These are phyloP conservation scores for Odontesthes bonariensis DNA, from an alignment of 2,113 vertebrate species.

Conservation along the genomic window DNA sequence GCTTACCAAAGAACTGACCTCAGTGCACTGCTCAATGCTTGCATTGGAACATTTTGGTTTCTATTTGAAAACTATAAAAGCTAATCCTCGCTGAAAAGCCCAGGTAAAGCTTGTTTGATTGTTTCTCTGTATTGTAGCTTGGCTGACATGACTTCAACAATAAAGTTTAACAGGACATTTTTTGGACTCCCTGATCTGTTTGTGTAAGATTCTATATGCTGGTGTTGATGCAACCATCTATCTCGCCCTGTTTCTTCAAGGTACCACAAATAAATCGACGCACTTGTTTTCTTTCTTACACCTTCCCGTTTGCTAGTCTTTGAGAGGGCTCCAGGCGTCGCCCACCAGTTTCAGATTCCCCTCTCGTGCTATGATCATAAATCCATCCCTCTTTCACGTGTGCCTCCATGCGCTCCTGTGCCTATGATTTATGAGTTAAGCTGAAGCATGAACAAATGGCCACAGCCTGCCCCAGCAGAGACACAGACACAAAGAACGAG, in stretches of 20 bases:
- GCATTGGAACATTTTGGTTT: conserved; percentile 34
- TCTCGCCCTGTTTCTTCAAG: background rate
- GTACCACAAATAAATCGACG: conserved; percentile 38
- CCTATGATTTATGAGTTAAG: conserved; percentile 73
- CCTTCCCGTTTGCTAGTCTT: conserved; percentile 18
- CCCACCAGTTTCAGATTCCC: conserved; percentile 33
- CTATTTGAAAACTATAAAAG: conserved; percentile 58
- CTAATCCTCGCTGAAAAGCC: conserved; percentile 58
- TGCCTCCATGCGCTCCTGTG: conserved; percentile 43
- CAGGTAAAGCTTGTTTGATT: conserved; percentile 41
- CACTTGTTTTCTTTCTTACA: conserved; percentile 17
- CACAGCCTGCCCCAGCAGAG: conserved; percentile 30
- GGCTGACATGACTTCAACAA: conserved; percentile 32
- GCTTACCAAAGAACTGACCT: conserved; percentile 55
- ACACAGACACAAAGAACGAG: conserved; percentile 33
- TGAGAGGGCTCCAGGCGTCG: conserved; percentile 32
- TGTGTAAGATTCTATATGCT: background rate
- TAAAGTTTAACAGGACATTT: conserved; percentile 27
- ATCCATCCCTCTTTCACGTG: conserved; percentile 68
- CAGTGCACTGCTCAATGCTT: conserved; percentile 29
- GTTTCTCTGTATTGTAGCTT: conserved; percentile 47
- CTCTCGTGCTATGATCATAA: conserved; percentile 56
- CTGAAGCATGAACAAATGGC: conserved; percentile 67
- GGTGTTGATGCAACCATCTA: conserved; percentile 26
- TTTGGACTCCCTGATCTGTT: conserved; percentile 48